Conservation (phyloP, 2,888 invertebrate species). For the Tipula lateralis region DNA sequence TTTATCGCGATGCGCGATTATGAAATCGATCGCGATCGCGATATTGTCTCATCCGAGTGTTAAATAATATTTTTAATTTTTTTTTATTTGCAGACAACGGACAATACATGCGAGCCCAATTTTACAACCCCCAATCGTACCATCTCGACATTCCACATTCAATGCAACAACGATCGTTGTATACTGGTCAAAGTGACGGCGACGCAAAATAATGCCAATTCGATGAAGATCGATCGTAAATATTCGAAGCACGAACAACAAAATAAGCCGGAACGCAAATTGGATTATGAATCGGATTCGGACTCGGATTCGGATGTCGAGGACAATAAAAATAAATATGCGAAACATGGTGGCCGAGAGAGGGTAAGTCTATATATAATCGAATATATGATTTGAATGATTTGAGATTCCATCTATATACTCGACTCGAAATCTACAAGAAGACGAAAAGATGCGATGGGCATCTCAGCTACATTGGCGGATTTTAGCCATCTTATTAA, state of each 20-base stretch:
- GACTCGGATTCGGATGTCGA: not conserved
- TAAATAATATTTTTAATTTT: not conserved
- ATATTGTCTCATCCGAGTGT: not conserved
- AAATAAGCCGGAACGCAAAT: not conserved
- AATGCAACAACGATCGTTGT: not conserved
- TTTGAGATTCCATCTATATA: not conserved
- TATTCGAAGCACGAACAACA: not conserved
- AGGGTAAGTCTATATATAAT: not conserved
- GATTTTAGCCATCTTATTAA: too few species aligned
- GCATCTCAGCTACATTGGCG: too few species aligned
- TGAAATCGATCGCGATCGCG: too few species aligned
- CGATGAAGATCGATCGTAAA: not conserved
- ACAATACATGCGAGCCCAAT: not conserved
- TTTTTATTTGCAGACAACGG: not conserved
- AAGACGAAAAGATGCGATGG: too few species aligned
- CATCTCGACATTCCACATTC: not conserved
- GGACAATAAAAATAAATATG: not conserved
- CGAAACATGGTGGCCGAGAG: not conserved
- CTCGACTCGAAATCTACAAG: too few species aligned
- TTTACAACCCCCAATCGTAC: not conserved
- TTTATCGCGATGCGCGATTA: not conserved
- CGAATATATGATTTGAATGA: not conserved
- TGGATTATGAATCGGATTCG: not conserved
- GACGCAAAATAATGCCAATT: not conserved
- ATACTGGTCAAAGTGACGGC: not conserved